phyloP scores from a whole-genome alignment of 2,888 invertebrate species.

The Cephalotes varians region DNA sequence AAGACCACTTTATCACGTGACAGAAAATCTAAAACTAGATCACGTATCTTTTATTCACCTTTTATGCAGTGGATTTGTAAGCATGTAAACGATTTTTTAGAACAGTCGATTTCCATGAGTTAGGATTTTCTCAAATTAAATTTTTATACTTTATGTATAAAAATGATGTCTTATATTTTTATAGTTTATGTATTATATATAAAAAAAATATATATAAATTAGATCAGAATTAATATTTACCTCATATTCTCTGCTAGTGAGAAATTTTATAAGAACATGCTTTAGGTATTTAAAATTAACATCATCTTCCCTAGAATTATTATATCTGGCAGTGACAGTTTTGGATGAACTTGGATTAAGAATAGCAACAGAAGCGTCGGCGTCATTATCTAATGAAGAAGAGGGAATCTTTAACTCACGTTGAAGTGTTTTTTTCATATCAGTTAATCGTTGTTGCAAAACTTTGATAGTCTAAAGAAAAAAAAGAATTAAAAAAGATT shows the following conservation, averaged over 20 bases:
- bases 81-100: too few relatives aligned
- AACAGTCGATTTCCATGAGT: too few relatives aligned
- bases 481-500: conserved; percentile 18
- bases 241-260: conserved; percentile 94
- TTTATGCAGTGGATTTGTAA: too few relatives aligned
- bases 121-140: too few relatives aligned
- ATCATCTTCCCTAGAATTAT: conserved; percentile 87
- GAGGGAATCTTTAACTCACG: conserved; percentile 90
- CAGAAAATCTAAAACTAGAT: too few relatives aligned
- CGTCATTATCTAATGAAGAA: conserved; percentile 87
- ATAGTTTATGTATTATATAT: too few relatives aligned
- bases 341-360: conserved; percentile 88
- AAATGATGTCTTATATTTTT: too few relatives aligned
- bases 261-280: conserved; percentile 96
- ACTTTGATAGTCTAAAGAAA: conserved; percentile 93
- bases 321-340: conserved; percentile 85
- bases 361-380: conserved; percentile 88
- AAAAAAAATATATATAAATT: not conserved
- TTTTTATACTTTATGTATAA: too few relatives aligned
- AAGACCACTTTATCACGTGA: too few relatives aligned
- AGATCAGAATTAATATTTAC: conserved; percentile 79
- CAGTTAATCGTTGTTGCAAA: conserved; percentile 94
- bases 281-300: conserved; percentile 95
- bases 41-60: too few relatives aligned
- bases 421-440: conserved; percentile 97